Evolutionary conservation across 53 echinoderm and acorn worm species (phyloP).

Genomic region (Echinometra lucunter): DNA sequence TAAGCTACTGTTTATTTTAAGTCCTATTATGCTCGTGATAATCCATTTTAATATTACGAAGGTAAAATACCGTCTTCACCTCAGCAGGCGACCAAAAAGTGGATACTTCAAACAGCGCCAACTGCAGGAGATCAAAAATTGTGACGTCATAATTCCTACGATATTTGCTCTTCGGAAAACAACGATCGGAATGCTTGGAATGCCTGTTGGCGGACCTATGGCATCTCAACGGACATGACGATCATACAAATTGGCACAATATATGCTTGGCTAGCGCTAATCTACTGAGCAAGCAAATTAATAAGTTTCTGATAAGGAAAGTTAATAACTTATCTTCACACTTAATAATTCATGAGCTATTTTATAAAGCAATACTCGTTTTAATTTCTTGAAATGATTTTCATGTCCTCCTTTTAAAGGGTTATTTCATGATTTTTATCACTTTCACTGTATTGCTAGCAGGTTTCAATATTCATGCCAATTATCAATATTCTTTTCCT

Average conservation of each 20-base stretch:
- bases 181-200: conserved; percentile 41
- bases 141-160: conserved; percentile 56
- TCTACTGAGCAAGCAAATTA: not conserved
- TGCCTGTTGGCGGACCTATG: conserved; percentile 19
- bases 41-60: not conserved
- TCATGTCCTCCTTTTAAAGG: too few relatives aligned
- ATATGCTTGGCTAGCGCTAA: not conserved
- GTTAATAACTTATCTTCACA: not conserved
- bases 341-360: not conserved
- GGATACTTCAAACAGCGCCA: conserved; percentile 57
- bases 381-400: not conserved
- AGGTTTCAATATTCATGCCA: too few relatives aligned
- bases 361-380: not conserved
- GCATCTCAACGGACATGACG: not conserved
- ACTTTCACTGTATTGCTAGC: too few relatives aligned
- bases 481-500: too few relatives aligned
- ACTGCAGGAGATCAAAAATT: conserved; percentile 45
- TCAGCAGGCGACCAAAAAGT: not conserved
- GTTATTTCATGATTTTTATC: too few relatives aligned
- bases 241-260: not conserved
- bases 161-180: conserved; percentile 44
- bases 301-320: not conserved
- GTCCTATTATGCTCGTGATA: not conserved
- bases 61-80: not conserved
- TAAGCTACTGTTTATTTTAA: not conserved